Base-by-base conservation (phyloP, 2,888 invertebrate species). In the Platycnemis pennipes region DNA sequence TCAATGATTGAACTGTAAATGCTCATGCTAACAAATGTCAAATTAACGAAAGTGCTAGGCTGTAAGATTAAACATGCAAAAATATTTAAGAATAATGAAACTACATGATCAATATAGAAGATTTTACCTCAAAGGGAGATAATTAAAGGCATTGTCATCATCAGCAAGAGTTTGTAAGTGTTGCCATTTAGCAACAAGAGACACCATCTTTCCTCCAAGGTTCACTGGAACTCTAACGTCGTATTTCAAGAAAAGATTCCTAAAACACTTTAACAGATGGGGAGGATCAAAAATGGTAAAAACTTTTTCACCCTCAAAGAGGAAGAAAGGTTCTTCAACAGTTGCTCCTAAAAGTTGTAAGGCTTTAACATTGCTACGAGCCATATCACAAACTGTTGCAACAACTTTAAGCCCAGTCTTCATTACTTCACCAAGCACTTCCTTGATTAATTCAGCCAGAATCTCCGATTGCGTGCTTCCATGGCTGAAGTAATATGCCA, bases 381-480 rank as follows among this genome's bases (percentile, higher is more conserved):
- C 94, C 77, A 94, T 94, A 63, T 94, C 94, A 77, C 94, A 94
- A 53, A 94, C 63, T 44, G 94, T 94, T n/a, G 91, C 91, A 42
- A 88, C 94, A 31, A 94, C 94, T 37, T 91, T 42, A 49, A 94
- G 87, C 46, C 94, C 94, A 42, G 88, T 45, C 44, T 45, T 31
- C 46, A 89, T 88, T 42, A 89, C 49, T 44, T 37, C 63, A 31
- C 22, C 19, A 69, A 94, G 69, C 22, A 94, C 69, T 37, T 53
- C 44, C 22, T 77, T 89, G 19, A 87, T 94, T 42, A 94, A n/a
- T 5, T 44, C n/a, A 31, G 44, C 44, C 31, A 94, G 53, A 4
- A 37, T 22, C 86, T 31, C 11, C 22, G 94, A 46, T 87, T 88
- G 91, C 3, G 94, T 94, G n/a, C 44, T 77, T 44, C 94, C 87